These are phyloP conservation scores for Cyphomyrmex costatus DNA, from an alignment of 1,140 invertebrate species.

Conservation along the genomic window DNA sequence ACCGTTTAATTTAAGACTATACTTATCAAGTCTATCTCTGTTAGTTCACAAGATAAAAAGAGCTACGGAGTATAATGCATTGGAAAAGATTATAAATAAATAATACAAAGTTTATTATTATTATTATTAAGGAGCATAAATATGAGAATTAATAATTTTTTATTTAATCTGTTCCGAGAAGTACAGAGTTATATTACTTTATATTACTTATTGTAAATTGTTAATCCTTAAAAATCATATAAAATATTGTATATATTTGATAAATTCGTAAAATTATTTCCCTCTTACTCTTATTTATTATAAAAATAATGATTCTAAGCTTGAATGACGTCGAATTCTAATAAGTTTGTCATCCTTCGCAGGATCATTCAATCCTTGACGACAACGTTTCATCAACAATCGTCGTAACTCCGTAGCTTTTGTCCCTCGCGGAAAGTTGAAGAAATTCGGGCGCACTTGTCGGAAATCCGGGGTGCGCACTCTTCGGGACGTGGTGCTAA, in stretches of 20 bases:
- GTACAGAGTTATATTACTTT: neutral
- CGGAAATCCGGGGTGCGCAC: conserved; percentile 76
- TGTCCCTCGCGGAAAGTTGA: conserved; percentile 48
- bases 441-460: conserved; percentile 75
- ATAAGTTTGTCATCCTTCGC: neutral
- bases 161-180: neutral
- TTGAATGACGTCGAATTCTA: neutral
- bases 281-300: too few relatives aligned
- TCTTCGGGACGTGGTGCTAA: conserved; percentile 82
- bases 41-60: too few relatives aligned
- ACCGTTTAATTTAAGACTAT: too few relatives aligned
- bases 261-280: neutral
- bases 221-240: neutral
- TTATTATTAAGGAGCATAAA: neutral
- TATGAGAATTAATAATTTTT: neutral
- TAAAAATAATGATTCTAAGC: neutral
- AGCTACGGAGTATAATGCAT: neutral
- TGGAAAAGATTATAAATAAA: conserved; percentile 46
- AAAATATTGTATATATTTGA: neutral
- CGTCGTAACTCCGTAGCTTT: conserved; percentile 54
- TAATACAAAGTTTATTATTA: conserved; percentile 10
- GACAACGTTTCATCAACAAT: conserved; percentile 70
- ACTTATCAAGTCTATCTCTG: too few relatives aligned
- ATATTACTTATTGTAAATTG: neutral
- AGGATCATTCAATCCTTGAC: conserved; percentile 66